These are phyloP conservation scores for Dromiciops gliroides DNA, from an alignment of 2,113 vertebrate species.

Conservation along the genomic window DNA sequence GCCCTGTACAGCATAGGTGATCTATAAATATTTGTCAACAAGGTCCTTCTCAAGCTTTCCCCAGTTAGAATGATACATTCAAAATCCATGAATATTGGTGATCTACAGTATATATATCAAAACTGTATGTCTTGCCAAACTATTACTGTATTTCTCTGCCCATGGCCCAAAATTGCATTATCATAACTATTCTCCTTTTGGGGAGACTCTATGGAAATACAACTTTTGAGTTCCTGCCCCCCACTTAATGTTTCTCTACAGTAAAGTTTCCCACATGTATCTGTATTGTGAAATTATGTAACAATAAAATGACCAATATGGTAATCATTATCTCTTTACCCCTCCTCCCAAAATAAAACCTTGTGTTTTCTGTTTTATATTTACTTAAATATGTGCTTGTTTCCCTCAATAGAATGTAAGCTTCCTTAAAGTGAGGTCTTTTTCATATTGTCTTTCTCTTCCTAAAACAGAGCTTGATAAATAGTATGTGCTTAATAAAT, in stretches of 20 bases:
- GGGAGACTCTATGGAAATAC: constrained; percentile 33
- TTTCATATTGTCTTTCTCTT: background rate
- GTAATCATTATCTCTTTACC: background rate
- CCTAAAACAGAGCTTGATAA: background rate
- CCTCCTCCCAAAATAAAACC: background rate
- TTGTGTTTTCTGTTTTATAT: background rate
- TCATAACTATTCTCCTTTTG: constrained; percentile 69
- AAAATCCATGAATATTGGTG: background rate
- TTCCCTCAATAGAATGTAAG: background rate
- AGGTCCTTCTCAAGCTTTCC: constrained; percentile 38
- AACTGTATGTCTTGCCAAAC: constrained; percentile 67
- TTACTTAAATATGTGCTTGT: background rate
- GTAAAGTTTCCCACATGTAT: background rate
- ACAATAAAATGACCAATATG: background rate
- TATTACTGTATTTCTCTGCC: constrained; percentile 38
- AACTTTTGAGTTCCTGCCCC: constrained; percentile 15
- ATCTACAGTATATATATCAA: constrained; percentile 35
- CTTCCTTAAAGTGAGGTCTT: background rate
- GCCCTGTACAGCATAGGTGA: background rate
- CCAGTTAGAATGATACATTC: constrained; percentile 19
- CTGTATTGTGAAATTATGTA: background rate
- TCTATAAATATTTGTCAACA: background rate
- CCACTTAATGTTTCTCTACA: background rate
- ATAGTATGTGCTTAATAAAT: background rate
- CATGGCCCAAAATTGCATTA: constrained; percentile 56